Evolutionary conservation across 2,113 vertebrate genomes (phyloP), one percentile per base, ranked within the genome.

Genomic region (Gasterosteus aculeatus): DNA sequence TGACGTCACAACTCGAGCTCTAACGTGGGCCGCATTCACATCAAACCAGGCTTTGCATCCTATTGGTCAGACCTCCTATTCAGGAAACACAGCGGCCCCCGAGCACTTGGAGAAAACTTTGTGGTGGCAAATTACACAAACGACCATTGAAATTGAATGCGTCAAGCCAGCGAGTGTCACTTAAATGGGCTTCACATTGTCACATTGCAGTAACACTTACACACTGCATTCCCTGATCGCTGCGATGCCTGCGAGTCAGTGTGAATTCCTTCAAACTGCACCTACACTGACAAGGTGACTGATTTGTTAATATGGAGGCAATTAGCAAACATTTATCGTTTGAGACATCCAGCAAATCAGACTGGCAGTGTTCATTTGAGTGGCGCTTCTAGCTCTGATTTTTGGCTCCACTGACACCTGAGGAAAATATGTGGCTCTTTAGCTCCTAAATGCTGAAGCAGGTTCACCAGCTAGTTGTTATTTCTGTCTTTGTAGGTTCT

Each of bases 391-490:
- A 22, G 16, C 63, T 42, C 31, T 39, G 42, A 46, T 59, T 60
- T 65, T 67, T 31, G 72, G 49, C 64, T 60, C 63, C 54, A 60
- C 63, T 44, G 31, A 41, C 33, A 10, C 11, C 10, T 29, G 14
- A 29, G 16, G 29, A 8, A 41, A 65, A 35, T 22, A 38, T 26
- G 14, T n/a, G 7, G 6, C 47, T 49, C 1, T 56, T 74, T 19
- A 44, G 22, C 47, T 33, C 18, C 38, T 54, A 42, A 64, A 64
- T 33, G 26, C 7, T 42, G 14, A 4, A 35, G 41, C 46, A 4
- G 57, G 1, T 66, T 41, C 31, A 47, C 29, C 49, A 66, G 42
- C 42, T 47, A n/a, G 33, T 31, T 4, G 19, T 14, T 38, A 39
- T 49, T 16, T 41, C 31, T 67, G n/a, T 57, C 41, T 75, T 15